Base-by-base conservation (phyloP, 30 jellyfish, hydroid and myxozoan species). In the Hydractinia symbiolongicarpus region DNA sequence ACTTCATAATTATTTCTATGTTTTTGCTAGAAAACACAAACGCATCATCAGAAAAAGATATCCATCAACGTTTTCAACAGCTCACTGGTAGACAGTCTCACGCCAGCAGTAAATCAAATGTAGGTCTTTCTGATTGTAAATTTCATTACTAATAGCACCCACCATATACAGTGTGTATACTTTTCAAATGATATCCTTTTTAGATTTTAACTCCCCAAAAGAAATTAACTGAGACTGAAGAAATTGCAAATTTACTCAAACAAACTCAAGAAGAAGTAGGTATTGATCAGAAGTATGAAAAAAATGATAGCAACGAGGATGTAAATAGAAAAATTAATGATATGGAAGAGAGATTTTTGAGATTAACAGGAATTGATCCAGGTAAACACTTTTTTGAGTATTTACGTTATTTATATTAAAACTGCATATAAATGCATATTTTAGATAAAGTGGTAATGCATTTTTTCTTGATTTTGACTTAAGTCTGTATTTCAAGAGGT, bases 351-450 rank as follows among this genome's bases (percentile, higher is more conserved):
- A 72, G 96, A 77, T 83, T 93, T 44, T 77, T 82, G 51, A 80
- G 60, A 54, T 77, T 93, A 55, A 93, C 86, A 67, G 98, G 94
- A 5, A 52, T 84, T 54, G 96, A 87, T 44, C 90, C 95, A 71
- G 90, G 97, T 89, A 84, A 58, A 3, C 19, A 58, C n/a, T 58
- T 58, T 58, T 58, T 13, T 58, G 15, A 58, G 17, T 58, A 11
- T 58, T 58, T 58, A 13, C 3, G 19, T 58, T 58, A 58, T 58
- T 58, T 58, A 11, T 58, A 10, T n/a, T 57, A 57, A 57, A 58
- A 16, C 3, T 58, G 3, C 69, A 58, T 13, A 67, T 49, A 67
- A 67, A 20, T 13, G 78, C 20, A 67, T 21, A 49, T 67, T 20
- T 20, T 13, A 4, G 51, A 67, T 16, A 20, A 67, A 67, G 44